Base-by-base conservation (phyloP, 2,888 invertebrate genomes). In the Germaria angustata region DNA sequence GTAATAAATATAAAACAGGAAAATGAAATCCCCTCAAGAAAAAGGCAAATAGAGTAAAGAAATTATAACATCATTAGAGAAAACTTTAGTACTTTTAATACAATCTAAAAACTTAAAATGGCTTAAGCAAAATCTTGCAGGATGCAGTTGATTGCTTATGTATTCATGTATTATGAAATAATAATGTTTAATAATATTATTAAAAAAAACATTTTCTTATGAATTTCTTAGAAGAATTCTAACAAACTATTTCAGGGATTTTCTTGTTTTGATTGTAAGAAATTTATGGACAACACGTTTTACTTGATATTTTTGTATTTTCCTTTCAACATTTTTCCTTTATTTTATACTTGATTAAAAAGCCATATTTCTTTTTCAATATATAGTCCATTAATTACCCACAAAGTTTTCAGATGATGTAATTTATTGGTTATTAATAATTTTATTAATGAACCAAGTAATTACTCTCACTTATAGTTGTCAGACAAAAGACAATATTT, bases 41-140 rank as follows among this genome's bases (percentile, higher is more conserved):
- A 20, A 55, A 0, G 15, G 32, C 28, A 13, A 55, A 69, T 22
- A 44, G 32, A 15, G 41, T 11, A n/a, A 28, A 69, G 28, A 55
- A 55, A 22, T 44, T 69, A 55, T 32, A 44, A 57, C 55, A 69
- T 44, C 55, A 57, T 57, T 69, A 69, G 17, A 44, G n/a, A 20
- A 69, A 69, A 57, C 41, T 69, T 57, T 28, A 44, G 32, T 34
- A 44, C 44, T 66, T 66, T 15, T 39, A 66, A 66, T 15, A 53
- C 34, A 66, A 66, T 51, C 24, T 15, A 53, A 51, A 28, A 53
- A 15, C 36, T 24, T 8, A 57, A 41, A 57, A 46, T 55, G 32
- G 32, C 55, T 57, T 44, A 44, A 53, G 20, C n/a, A 28, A 55
- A 68, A 53, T 68, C 13, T 17, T 39, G 0, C 24, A 24, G n/a